Evolutionary conservation across 2,113 vertebrate genomes (phyloP).

Genomic region (Andinoacara biseriatus): DNA sequence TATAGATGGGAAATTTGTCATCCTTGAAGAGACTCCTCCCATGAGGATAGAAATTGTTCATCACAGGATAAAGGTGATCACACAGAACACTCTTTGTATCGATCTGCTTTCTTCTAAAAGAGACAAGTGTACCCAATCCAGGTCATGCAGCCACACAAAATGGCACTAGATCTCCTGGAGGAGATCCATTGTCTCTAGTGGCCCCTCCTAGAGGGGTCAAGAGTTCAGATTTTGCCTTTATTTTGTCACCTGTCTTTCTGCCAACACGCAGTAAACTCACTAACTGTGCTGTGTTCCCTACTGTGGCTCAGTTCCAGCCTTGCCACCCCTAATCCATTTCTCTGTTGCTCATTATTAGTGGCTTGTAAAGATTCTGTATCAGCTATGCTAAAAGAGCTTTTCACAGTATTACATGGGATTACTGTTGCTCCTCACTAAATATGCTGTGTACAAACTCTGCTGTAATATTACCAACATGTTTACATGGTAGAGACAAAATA

Average conservation of each 20-base stretch:
- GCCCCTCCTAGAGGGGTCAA: neutral
- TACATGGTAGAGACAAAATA: constrained; percentile 23
- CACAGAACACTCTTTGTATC: neutral
- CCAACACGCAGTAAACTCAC: constrained; percentile 7
- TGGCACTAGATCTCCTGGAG: neutral
- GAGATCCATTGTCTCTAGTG: neutral
- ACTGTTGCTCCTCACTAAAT: constrained; percentile 61
- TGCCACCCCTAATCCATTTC: constrained; percentile 62
- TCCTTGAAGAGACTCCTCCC: neutral
- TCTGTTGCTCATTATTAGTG: constrained; percentile 68
- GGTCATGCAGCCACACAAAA: neutral
- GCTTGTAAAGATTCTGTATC: constrained; percentile 72
- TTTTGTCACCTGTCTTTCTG: constrained; percentile 1
- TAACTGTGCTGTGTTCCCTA: constrained; percentile 38
- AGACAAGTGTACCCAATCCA: neutral
- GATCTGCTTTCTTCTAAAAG: neutral
- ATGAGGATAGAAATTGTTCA: neutral
- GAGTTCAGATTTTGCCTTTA: neutral
- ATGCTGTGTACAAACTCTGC: constrained; percentile 58
- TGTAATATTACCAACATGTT: constrained; percentile 40
- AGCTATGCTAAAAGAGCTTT: constrained; percentile 66
- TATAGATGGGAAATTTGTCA: neutral
- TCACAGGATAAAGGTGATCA: neutral
- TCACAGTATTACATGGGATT: constrained; percentile 68
- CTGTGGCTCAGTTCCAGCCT: constrained; percentile 55